Evolutionary conservation across 2,113 vertebrate species (phyloP).

Genomic region (Proterorhinus semilunaris): DNA sequence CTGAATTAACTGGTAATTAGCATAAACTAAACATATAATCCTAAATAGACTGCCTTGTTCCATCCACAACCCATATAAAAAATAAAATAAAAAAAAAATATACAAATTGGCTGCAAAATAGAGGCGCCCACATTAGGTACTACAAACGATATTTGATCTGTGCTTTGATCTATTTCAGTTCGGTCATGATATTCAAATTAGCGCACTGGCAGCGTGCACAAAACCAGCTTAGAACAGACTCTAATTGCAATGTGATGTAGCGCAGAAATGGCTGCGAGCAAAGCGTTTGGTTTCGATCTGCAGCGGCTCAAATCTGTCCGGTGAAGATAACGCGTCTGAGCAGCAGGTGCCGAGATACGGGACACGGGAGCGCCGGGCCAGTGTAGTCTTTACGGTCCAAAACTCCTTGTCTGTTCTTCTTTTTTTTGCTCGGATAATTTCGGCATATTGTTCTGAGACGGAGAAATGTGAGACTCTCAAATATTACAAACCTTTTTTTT

Average conservation of each 20-base stretch:
- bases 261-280: background rate
- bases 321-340: background rate
- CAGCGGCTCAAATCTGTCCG: background rate
- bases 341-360: background rate
- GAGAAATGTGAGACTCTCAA: too few species aligned
- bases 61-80: background rate
- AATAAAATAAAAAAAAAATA: too few species aligned
- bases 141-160: background rate
- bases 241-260: background rate
- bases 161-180: background rate
- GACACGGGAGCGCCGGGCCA: too few species aligned
- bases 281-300: background rate
- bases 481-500: too few species aligned
- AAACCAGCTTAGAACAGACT: background rate
- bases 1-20: too few species aligned
- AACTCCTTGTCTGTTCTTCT: too few species aligned
- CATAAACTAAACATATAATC: background rate
- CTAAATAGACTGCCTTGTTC: background rate
- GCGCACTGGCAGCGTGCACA: background rate
- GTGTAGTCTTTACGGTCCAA: too few species aligned
- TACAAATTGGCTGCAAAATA: background rate
- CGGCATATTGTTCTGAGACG: too few species aligned
- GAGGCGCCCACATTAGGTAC: background rate
- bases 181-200: background rate
- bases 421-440: background rate